phyloP scores from a whole-genome alignment of 2,888 invertebrate species.

The Diarsia brunnea region DNA sequence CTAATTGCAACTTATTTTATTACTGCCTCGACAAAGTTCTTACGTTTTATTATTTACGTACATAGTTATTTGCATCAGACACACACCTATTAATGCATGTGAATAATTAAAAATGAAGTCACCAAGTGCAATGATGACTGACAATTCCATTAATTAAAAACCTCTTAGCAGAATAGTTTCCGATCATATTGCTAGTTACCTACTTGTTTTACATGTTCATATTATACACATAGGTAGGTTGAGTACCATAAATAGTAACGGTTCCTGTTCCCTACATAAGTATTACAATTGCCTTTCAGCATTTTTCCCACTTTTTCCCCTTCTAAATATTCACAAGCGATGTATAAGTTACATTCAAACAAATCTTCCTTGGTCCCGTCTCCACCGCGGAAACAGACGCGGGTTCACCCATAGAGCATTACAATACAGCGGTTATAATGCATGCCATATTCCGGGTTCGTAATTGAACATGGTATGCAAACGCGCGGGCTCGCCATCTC shows the following conservation, averaged over 20 bases:
- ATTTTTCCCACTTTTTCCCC: neutral
- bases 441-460: slow-evolving; percentile 85
- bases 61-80: neutral
- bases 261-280: neutral
- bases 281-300: neutral
- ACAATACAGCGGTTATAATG: slow-evolving; percentile 80
- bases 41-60: slow-evolving; percentile 1
- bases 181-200: slow-evolving; percentile 13
- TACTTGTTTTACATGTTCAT: neutral
- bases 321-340: neutral
- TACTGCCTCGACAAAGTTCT: neutral
- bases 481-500: slow-evolving; percentile 84
- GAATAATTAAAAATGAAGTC: slow-evolving; percentile 51
- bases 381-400: slow-evolving; percentile 72
- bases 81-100: slow-evolving; percentile 20
- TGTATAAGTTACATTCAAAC: slow-evolving; percentile 58
- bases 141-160: slow-evolving; percentile 40
- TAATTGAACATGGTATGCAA: slow-evolving; percentile 89
- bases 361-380: slow-evolving; percentile 64
- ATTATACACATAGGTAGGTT: neutral
- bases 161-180: neutral
- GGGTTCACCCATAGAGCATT: slow-evolving; percentile 77
- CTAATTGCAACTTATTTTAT: neutral
- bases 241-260: too few species aligned
- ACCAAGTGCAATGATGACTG: slow-evolving; percentile 42